These are phyloP conservation scores for Eupithecia tripunctaria DNA, from an alignment of 2,888 invertebrate species.

Conservation along the genomic window DNA sequence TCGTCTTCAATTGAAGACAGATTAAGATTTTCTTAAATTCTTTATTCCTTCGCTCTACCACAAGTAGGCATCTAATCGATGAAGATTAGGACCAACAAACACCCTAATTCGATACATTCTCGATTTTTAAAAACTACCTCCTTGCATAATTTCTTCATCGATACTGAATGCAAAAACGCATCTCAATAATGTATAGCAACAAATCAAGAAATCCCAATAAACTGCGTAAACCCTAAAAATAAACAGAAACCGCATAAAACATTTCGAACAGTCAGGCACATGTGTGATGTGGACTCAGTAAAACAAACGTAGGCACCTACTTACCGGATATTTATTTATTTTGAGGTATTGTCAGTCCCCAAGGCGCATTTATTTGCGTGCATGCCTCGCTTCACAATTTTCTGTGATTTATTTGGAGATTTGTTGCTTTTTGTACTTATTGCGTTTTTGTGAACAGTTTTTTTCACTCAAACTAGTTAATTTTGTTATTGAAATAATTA, in stretches of 20 bases:
- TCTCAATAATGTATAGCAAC: background rate
- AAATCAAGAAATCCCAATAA: constrained; percentile 22
- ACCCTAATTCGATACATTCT: background rate
- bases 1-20: no score
- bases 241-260: constrained; percentile 40
- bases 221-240: constrained; percentile 27
- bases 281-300: constrained; percentile 58
- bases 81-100: background rate
- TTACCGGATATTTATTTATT: constrained; percentile 74
- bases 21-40: no score
- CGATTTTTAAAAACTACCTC: no score
- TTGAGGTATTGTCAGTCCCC: constrained; percentile 75
- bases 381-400: constrained; percentile 67
- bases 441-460: background rate
- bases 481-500: background rate
- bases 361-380: constrained; percentile 75
- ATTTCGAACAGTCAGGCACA: constrained; percentile 44
- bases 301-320: constrained; percentile 60
- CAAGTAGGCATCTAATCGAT: background rate
- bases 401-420: constrained; percentile 63
- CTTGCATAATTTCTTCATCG: no score
- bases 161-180: background rate
- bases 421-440: constrained; percentile 33
- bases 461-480: background rate
- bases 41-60: no score